Conservation (phyloP, 2,113 vertebrate species). For the Furnarius figulus region DNA sequence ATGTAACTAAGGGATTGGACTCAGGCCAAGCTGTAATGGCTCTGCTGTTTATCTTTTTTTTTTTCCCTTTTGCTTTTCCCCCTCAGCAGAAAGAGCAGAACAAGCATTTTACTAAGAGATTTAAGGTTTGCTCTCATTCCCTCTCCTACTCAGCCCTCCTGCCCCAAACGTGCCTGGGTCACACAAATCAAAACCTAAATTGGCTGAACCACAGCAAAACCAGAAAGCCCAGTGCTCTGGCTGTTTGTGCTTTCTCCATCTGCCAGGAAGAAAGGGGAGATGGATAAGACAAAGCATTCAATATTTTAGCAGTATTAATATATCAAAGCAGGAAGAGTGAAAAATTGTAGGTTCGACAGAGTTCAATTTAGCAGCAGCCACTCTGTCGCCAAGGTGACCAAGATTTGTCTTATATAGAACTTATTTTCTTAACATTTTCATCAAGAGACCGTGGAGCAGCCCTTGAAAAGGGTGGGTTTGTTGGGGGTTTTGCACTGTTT, state of each 20-base stretch:
- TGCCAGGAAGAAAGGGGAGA: not conserved
- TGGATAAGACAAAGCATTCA: not conserved
- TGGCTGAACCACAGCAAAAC: not conserved
- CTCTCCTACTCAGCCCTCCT: not conserved
- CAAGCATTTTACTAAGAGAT: slow-evolving; percentile 27
- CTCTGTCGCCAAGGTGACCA: slow-evolving; percentile 10
- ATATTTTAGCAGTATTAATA: slow-evolving; percentile 35
- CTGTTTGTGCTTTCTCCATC: slow-evolving; percentile 4
- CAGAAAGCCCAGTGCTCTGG: not conserved
- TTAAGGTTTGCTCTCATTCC: slow-evolving; percentile 6
- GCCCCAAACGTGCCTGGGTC: not conserved
- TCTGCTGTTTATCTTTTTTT: not conserved
- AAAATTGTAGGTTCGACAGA: not conserved
- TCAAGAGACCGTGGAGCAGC: not conserved
- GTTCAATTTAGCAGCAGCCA: not conserved
- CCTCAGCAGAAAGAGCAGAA: slow-evolving; percentile 49
- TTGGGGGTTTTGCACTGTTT: not conserved
- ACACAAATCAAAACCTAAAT: slow-evolving; percentile 25
- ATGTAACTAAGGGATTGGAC: slow-evolving; percentile 26
- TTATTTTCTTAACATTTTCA: not conserved
- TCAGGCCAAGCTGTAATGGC: not conserved
- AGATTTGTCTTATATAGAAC: not conserved
- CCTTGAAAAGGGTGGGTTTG: not conserved
- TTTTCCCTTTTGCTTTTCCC: not conserved
- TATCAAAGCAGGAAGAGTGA: not conserved